phyloP scores from a whole-genome alignment of 1,140 invertebrate species.

The Lucilia cuprina region DNA sequence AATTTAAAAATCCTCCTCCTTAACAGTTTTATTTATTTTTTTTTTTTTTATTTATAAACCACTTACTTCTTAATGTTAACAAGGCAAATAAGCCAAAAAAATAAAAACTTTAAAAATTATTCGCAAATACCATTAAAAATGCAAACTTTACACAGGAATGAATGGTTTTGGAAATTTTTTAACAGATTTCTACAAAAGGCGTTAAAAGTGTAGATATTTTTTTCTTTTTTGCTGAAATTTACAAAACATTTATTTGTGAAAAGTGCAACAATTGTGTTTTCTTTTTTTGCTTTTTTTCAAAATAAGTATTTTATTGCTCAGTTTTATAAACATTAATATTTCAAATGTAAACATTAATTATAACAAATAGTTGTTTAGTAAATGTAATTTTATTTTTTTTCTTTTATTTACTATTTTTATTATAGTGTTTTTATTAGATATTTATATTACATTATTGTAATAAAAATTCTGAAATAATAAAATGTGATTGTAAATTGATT shows the following conservation, averaged over 20 bases:
- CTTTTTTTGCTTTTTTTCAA: background rate
- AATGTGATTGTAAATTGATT: background rate
- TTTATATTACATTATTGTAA: background rate
- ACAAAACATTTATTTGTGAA: background rate
- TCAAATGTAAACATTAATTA: slow-evolving; percentile 18
- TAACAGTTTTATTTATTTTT: background rate
- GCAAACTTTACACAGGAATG: background rate
- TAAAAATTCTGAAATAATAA: background rate
- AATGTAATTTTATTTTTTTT: background rate
- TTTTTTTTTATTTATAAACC: background rate
- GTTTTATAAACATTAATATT: background rate
- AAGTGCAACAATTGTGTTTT: background rate
- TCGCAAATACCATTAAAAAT: slow-evolving; percentile 14
- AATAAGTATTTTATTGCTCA: background rate
- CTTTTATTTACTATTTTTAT: background rate
- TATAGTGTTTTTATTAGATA: background rate
- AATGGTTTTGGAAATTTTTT: background rate
- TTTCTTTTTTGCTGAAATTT: background rate
- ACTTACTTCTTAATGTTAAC: background rate
- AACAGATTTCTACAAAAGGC: background rate
- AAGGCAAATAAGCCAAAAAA: background rate
- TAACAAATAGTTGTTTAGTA: background rate
- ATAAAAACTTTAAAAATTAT: background rate
- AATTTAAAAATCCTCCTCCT: background rate
- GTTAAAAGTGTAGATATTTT: background rate